A percentile compares a stretch with the other conserved stretches of the same genome.
Evolutionary conservation across 2,888 invertebrate genomes (phyloP).

Genomic region (Drosophila sordidula): DNA sequence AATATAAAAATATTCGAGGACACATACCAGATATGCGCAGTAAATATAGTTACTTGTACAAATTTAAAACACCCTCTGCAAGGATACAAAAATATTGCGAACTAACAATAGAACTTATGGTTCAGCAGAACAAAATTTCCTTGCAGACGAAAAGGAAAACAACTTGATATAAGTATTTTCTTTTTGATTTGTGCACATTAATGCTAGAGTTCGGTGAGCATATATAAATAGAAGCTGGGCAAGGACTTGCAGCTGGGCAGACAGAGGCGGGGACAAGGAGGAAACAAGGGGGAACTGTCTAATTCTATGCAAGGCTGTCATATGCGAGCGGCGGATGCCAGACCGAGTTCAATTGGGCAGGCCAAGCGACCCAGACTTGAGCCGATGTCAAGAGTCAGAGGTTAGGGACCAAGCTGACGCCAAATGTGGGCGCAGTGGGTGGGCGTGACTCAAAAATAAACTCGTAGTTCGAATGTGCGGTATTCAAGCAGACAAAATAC

Average conservation of each 20-base stretch:
- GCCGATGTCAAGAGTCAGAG: constrained; percentile 28
- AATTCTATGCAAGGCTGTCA: constrained; percentile 35
- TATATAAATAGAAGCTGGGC: constrained; percentile 1
- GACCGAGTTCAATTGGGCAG: constrained; percentile 48
- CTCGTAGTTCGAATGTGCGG: constrained; percentile 53
- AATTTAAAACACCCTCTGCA: too few relatives aligned
- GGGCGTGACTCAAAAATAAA: constrained; percentile 65
- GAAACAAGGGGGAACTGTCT: constrained; percentile 25
- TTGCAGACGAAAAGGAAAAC: constrained; percentile 8
- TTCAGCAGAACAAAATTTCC: constrained; percentile 1
- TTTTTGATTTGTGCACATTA: not conserved
- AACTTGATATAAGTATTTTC: constrained; percentile 5
- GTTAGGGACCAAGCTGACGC: constrained; percentile 22
- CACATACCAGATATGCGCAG: too few relatives aligned
- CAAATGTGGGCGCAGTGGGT: constrained; percentile 9
- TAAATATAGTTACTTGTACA: too few relatives aligned
- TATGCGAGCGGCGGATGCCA: constrained; percentile 20
- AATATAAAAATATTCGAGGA: too few relatives aligned
- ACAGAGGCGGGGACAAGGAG: constrained; percentile 1
- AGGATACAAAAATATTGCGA: not conserved
- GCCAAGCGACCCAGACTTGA: constrained; percentile 34
- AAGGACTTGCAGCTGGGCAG: constrained; percentile 23
- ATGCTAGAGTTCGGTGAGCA: not conserved
- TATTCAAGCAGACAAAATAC: constrained; percentile 61
- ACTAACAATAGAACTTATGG: not conserved